Conservation (phyloP, 2,797 vertebrate species). For the Octomys mimax region DNA sequence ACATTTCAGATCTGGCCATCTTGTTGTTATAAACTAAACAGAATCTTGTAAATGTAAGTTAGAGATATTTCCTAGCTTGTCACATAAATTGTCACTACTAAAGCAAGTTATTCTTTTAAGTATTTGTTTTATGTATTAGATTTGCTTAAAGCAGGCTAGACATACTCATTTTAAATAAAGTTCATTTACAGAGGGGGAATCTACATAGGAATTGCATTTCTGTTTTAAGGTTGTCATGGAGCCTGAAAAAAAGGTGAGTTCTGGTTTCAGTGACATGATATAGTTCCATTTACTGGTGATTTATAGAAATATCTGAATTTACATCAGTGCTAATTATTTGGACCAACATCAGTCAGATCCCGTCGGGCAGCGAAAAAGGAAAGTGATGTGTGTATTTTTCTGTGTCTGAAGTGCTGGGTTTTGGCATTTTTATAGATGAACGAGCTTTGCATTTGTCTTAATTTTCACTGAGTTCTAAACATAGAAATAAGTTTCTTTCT, state of each 20-base stretch:
- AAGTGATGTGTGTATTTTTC: neutral
- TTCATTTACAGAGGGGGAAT: constrained; percentile 32
- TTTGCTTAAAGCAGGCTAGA: constrained; percentile 34
- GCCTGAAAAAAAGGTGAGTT: neutral
- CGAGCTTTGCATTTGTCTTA: constrained; percentile 41
- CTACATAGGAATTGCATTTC: constrained; percentile 47
- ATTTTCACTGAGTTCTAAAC: constrained; percentile 65
- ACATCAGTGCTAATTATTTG: constrained; percentile 56
- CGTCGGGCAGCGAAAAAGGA: constrained; percentile 10
- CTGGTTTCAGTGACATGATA: neutral
- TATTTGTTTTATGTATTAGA: constrained; percentile 55
- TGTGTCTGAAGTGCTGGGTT: constrained; percentile 57
- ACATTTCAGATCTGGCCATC: constrained; percentile 1
- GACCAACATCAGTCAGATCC: neutral
- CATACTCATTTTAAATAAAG: constrained; percentile 54
- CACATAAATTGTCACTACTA: constrained; percentile 4
- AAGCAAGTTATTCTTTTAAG: constrained; percentile 33
- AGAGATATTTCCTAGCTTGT: constrained; percentile 17
- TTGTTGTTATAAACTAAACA: constrained; percentile 2
- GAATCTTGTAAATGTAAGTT: constrained; percentile 49
- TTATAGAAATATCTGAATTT: constrained; percentile 52
- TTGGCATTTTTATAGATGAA: constrained; percentile 59
- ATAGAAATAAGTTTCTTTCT: constrained; percentile 60
- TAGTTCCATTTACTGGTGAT: constrained; percentile 43
- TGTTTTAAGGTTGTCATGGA: neutral